Conservation (phyloP, 2,888 invertebrate genomes). For the Plusia festucae region DNA sequence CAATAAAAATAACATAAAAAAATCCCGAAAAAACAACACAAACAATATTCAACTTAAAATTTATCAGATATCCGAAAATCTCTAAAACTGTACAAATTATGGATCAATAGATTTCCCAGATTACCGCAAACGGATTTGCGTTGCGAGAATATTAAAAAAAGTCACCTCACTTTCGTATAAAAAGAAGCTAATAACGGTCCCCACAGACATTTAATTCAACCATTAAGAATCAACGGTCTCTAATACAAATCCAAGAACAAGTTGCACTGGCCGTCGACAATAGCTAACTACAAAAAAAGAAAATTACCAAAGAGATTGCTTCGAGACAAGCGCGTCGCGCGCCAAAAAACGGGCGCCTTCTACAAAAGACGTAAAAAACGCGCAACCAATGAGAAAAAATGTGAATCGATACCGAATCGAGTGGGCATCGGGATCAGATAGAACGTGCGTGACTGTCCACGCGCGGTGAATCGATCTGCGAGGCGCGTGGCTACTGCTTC, state of each 20-base stretch:
- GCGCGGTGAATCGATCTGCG: slow-evolving; percentile 74
- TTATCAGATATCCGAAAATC: slow-evolving; percentile 20
- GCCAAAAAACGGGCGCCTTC: slow-evolving; percentile 76
- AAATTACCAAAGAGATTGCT: slow-evolving; percentile 74
- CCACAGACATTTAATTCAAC: slow-evolving; percentile 70
- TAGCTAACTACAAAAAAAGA: slow-evolving; percentile 68
- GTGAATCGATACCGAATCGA: slow-evolving; percentile 77
- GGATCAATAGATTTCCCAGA: slow-evolving; percentile 26
- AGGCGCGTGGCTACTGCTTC: slow-evolving; percentile 69
- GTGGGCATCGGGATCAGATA: slow-evolving; percentile 68
- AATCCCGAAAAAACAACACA: background rate
- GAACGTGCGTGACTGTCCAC: slow-evolving; percentile 83
- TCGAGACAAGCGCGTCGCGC: slow-evolving; percentile 71
- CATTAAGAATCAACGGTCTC: slow-evolving; percentile 74
- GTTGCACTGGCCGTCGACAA: slow-evolving; percentile 73
- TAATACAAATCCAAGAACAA: slow-evolving; percentile 74
- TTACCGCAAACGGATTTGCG: slow-evolving; percentile 51
- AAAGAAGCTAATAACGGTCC: slow-evolving; percentile 68
- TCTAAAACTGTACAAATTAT: slow-evolving; percentile 18
- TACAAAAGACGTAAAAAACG: slow-evolving; percentile 65
- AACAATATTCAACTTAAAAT: background rate
- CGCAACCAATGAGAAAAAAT: slow-evolving; percentile 69
- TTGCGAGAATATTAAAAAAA: slow-evolving; percentile 49
- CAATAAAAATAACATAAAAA: background rate
- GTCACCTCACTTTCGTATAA: slow-evolving; percentile 59